These are phyloP conservation scores for Diploscapter pachys DNA, from an alignment of 1,140 invertebrate species.

Conservation along the genomic window DNA sequence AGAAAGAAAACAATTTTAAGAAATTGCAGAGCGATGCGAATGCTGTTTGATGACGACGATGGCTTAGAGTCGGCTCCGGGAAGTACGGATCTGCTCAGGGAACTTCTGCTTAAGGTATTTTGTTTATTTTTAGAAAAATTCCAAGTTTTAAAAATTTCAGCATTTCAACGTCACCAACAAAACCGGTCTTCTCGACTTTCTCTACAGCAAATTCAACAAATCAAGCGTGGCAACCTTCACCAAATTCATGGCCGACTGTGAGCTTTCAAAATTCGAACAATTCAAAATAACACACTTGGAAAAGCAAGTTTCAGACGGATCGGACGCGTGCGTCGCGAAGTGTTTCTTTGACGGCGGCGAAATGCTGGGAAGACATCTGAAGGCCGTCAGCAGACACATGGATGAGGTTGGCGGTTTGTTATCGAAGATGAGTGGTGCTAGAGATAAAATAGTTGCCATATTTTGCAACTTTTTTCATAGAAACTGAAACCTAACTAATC, in stretches of 20 bases:
- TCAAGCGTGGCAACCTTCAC: constrained; percentile 45
- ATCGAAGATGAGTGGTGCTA: too few relatives aligned
- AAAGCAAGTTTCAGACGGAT: constrained; percentile 10
- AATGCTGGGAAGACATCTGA: constrained; percentile 72
- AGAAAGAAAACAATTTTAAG: constrained; percentile 62
- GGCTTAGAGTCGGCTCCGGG: constrained; percentile 70
- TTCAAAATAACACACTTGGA: background rate
- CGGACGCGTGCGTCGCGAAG: constrained; percentile 21
- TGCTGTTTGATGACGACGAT: constrained; percentile 82
- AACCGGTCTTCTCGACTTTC: constrained; percentile 44
- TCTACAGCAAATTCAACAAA: constrained; percentile 55
- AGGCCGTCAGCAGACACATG: constrained; percentile 71
- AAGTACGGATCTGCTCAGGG: constrained; percentile 71
- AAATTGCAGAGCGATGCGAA: constrained; percentile 76
- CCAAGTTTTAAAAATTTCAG: constrained; percentile 61
- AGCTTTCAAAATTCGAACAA: constrained; percentile 7
- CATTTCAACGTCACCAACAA: constrained; percentile 73
- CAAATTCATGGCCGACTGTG: constrained; percentile 39
- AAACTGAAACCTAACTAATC: constrained; percentile 4
- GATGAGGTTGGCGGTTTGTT: constrained; percentile 62
- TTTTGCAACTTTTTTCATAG: constrained; percentile 5
- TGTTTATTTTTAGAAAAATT: constrained; percentile 7
- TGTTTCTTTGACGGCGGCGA: constrained; percentile 74
- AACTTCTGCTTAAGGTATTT: constrained; percentile 63
- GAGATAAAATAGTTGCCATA: constrained; percentile 14